Base-by-base conservation (phyloP, 2,113 vertebrate species). In the Leucosticte australis region DNA sequence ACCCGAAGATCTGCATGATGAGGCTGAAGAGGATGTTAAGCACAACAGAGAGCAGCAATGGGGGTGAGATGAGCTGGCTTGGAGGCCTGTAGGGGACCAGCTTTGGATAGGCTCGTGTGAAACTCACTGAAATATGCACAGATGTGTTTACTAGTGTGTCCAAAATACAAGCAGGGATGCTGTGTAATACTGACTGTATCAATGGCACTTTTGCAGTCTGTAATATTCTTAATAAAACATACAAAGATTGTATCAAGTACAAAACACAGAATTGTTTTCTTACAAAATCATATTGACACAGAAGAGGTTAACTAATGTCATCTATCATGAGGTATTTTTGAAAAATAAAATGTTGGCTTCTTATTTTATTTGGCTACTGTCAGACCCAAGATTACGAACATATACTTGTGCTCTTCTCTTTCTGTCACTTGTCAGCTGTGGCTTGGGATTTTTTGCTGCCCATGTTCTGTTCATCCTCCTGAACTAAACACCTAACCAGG, bases 11-110 rank as follows among this genome's bases (percentile, higher is more conserved):
- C 79, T 98, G 98, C 95, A 98, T 80, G 59, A 87, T 79, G 91
- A 98, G 96, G 83, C 97, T 98, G 90, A 98, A 93, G 50, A 98
- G 93, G 69, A 98, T 97, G 96, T 98, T 98, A 76, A 98, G 64
- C 22, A 97, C 82, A 69, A 98, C 97, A 17, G 98, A 98, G 15
- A 98, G 96, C 84, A 98, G 97, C 89, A 98, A 47, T 1, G 98
- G 98, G 16, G 98, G 98, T 2, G 98, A 98, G 83, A 97, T 75
- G 39, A 98, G 97, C 37, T 97, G 96, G 67, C 97, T 96, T 9
- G 97, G 97, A 46, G 98, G 98, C n/a, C 98, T 96, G 87, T 97
- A 97, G 52, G 98, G 97, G 60, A 96, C 97, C 92, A 98, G 95
- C 92, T 98, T 98, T 74, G 98, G 97, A 83, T 96, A 96, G 80